Base-by-base conservation (phyloP, 2,113 vertebrate genomes). In the Crotophaga sulcirostris region DNA sequence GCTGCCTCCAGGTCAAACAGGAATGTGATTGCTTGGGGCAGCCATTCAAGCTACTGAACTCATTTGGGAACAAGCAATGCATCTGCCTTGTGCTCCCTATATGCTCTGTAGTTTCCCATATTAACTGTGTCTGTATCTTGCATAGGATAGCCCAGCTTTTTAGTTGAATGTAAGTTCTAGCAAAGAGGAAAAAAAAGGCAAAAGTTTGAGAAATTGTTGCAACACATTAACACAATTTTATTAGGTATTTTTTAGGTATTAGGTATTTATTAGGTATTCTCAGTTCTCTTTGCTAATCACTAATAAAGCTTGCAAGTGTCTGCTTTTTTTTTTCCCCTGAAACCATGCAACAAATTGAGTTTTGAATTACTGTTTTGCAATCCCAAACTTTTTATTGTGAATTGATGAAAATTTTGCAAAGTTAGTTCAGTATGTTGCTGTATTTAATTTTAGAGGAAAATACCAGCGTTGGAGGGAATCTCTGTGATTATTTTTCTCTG, bases 51-150 rank as follows among this genome's bases (percentile, higher is more conserved):
- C 16, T 60, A 0, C 7, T 36, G 52, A 40, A 34, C 47, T 58
- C 2, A 16, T 10, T 16, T 45, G 16, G 29, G 66, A 44, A 11
- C 33, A 23, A 23, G 24, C 42, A 10, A 0, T 49, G n/a, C 6
- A 0, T 18, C 29, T 74, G 36, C 26, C 55, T 6, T 14, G 6
- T 8, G n/a, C 16, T 72, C 31, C 29, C 31, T 36, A 4, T 1
- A 2, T 2, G 5, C 36, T 6, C 44, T 23, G 0, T 8, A 1
- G 17, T 33, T 68, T 11, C 33, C 52, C 3, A 0, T 4, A 1
- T 36, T 52, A n/a, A 7, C 47, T 29, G 13, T 10, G 38, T n/a
- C 12, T 26, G 9, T 38, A 4, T 4, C 6, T 29, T 42, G 26
- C 3, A 7, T 8, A 25, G 7, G 42, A 2, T 4, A 79, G 25